phyloP scores from a whole-genome alignment of 2,113 vertebrate genomes.

The Takifugu flavidus region DNA sequence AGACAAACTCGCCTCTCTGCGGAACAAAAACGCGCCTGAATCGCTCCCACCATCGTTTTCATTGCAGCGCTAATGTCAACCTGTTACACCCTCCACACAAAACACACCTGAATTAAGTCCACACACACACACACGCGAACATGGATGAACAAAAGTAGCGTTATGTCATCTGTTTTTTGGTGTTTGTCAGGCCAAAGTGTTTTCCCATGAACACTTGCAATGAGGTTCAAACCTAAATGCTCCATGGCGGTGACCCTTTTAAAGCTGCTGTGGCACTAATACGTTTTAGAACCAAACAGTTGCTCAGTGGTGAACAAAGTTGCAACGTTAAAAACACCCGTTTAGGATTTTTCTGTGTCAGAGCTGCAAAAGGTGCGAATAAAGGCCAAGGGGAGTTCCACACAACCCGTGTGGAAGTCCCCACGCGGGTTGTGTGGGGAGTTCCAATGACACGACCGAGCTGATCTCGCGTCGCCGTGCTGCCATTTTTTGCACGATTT shows the following conservation, averaged over 20 bases:
- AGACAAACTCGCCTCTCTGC: conserved; percentile 45
- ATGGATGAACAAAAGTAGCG: background rate
- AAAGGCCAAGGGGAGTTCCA: too few species aligned
- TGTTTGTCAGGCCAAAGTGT: accelerated
- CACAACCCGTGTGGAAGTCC: too few species aligned
- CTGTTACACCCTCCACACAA: too few species aligned
- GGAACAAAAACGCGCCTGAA: conserved; percentile 11
- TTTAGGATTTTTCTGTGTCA: background rate
- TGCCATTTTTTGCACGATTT: background rate
- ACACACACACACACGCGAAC: background rate
- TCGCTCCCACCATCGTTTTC: conserved; percentile 7
- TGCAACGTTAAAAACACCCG: too few species aligned
- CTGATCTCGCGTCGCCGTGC: background rate
- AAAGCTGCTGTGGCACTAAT: background rate
- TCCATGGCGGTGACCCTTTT: background rate
- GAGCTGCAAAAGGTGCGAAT: background rate
- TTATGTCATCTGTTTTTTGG: background rate
- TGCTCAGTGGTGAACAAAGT: background rate
- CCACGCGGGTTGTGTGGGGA: too few species aligned
- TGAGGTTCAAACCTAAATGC: background rate
- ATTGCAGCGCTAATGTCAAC: too few species aligned
- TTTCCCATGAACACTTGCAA: background rate
- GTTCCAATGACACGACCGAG: background rate
- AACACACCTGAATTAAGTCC: too few species aligned
- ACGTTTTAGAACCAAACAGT: too few species aligned